Base-by-base conservation (phyloP, 2,888 invertebrate species). In the Panzeria rudis region DNA sequence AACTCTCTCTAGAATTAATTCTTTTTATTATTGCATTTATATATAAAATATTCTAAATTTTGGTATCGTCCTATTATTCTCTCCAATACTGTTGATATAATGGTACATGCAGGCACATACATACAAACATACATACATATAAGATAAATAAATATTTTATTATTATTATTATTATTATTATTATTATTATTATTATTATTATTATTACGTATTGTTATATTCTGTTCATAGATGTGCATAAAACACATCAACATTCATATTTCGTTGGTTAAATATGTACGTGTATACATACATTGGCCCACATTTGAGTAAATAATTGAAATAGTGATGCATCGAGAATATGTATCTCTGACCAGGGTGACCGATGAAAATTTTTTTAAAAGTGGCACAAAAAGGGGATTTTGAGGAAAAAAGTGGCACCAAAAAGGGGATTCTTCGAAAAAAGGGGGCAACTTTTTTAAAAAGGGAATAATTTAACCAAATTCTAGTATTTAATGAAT, bases 221-320 rank as follows among this genome's bases (percentile, higher is more conserved):
- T 62, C 62, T 41, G 25, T 62, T 41, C 15, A n/a, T 15, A 62
- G 15, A 62, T 62, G 62, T 62, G 62, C 25, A 62, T 62, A 41
- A 41, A 41, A 62, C 41, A 23, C 41, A 62, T 62, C 11, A 23
- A 25, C 25, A 62, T 62, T 41, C 25, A 62, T 62, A 38, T 61
- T 62, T 62, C 23, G 62, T 62, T 62, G 23, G 62, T 62, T 61
- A 62, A 41, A 41, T 62, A 29, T 29, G 29, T 35, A 44, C 44
- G n/a, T 44, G 44, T n/a, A n/a, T n/a, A 44, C 35, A 35, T 35
- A 35, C 5, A 41, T 62, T 64, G 64, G 47, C 64, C 47, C 47
- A 64, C 47, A 64, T 64, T 64, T 64, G 64, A 47, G 47, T 64
- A 64, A 64, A 64, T 64, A 64, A 64, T 47, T 64, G 64, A 47